Base-by-base conservation (phyloP, 2,113 vertebrate species). In the Sylvia atricapilla region DNA sequence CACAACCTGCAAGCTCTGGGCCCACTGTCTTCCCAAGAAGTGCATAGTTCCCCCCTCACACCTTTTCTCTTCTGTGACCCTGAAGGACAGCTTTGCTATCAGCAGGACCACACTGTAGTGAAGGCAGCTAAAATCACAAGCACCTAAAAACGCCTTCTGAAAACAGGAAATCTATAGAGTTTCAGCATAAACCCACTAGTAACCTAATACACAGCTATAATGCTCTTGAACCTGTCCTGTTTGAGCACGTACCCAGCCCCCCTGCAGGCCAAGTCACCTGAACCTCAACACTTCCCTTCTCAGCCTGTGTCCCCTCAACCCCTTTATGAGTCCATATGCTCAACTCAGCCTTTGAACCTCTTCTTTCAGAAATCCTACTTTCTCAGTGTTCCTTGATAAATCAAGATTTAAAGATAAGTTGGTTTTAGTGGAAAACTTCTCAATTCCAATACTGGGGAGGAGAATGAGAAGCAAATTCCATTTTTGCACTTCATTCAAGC, bases 341-440 rank as follows among this genome's bases (percentile, higher is more conserved):
- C 72, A 56, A 75, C 70, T 55, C 87, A 94, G 83, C 59, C 64
- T 79, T 81, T 87, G 84, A 93, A 92, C 63, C 73, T 93, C 91
- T 59, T 78, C 74, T 74, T 89, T 70, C 81, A 93, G 86, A 96
- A 96, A 83, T 91, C 77, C 77, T 95, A 77, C 75, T 83, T 96
- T 77, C 76, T 90, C 78, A 90, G 74, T 44, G 75, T 79, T 77
- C 44, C 75, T 67, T 41, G 49, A 80, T n/a, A 90, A 76, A 86
- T 83, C 58, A 72, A 66, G 69, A 81, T n/a, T 78, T 78, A 93
- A 91, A 93, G 49, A 27, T 64, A 87, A 81, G 35, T 16, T 76
- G 9, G 15, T 74, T 93, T 78, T 60, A 82, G 35, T 28, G 52
- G 49, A 88, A 94, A 89, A 94, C 31, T 56, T 75, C 41, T 28